phyloP scores from a whole-genome alignment of 1,140 invertebrate species.

The Sycobia sp. region DNA sequence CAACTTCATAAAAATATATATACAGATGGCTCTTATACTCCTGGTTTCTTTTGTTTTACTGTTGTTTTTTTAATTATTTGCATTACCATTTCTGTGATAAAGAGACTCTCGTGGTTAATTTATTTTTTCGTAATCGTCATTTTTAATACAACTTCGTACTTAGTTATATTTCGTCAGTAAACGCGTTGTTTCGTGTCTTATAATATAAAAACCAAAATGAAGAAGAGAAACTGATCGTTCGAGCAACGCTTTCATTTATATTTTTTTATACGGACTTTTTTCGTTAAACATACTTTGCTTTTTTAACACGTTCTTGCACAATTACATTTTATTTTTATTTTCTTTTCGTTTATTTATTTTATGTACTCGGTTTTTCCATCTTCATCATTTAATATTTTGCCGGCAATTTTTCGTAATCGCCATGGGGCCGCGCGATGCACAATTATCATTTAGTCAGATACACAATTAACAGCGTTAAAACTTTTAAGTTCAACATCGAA shows the following conservation, averaged over 20 bases:
- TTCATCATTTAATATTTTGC: conserved; percentile 15
- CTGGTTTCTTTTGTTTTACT: conserved; percentile 36
- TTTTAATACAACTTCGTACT: conserved; percentile 27
- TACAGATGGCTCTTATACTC: conserved; percentile 50
- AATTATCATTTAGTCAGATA: conserved; percentile 42
- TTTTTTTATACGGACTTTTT: conserved; percentile 34
- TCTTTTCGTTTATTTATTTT: conserved; percentile 17
- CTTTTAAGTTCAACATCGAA: conserved; percentile 62
- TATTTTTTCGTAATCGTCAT: conserved; percentile 28
- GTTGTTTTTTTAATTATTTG: conserved; percentile 20
- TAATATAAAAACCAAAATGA: conserved; percentile 30
- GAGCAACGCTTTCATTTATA: conserved; percentile 26
- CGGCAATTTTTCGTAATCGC: conserved; percentile 22
- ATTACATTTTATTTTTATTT: conserved; percentile 30
- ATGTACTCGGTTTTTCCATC: conserved; percentile 29
- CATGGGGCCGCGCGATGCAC: conserved; percentile 18
- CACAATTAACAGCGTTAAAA: conserved; percentile 61
- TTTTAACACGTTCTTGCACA: conserved; percentile 30
- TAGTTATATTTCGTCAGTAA: conserved; percentile 21
- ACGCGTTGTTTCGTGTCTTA: conserved; percentile 24
- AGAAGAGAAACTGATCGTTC: conserved; percentile 35
- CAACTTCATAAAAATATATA: conserved; percentile 62
- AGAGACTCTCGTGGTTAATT: conserved; percentile 17
- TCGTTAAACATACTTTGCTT: conserved; percentile 19
- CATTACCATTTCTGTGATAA: conserved; percentile 25